phyloP scores from a whole-genome alignment of 2,888 invertebrate species.

The Phragmatobia fuliginosa region DNA sequence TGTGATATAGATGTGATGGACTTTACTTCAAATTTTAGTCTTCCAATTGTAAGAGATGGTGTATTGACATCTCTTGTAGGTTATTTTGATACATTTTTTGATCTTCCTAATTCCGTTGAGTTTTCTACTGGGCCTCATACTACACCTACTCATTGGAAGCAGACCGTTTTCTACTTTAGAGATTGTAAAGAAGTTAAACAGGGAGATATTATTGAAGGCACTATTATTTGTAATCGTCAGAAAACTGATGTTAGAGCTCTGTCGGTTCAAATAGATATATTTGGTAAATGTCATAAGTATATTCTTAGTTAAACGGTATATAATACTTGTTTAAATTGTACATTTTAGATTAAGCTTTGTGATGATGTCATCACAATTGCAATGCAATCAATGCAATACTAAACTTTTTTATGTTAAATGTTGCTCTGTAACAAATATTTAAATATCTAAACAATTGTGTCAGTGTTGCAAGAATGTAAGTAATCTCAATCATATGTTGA shows the following conservation, averaged over 20 bases:
- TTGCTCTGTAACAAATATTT: slow-evolving; percentile 1
- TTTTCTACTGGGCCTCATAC: slow-evolving; percentile 93
- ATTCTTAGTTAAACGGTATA: slow-evolving; percentile 84
- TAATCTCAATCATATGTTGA: not conserved
- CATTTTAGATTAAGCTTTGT: not conserved
- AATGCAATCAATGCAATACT: slow-evolving; percentile 26
- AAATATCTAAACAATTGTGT: slow-evolving; percentile 3
- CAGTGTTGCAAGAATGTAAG: not conserved
- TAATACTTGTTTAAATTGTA: slow-evolving; percentile 8
- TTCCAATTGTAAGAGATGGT: slow-evolving; percentile 89
- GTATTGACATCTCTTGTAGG: slow-evolving; percentile 93
- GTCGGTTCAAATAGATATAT: slow-evolving; percentile 89
- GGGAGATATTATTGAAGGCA: slow-evolving; percentile 89
- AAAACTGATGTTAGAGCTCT: slow-evolving; percentile 91
- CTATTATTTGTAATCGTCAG: slow-evolving; percentile 91
- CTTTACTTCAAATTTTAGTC: slow-evolving; percentile 90
- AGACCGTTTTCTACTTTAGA: slow-evolving; percentile 95
- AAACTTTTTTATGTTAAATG: slow-evolving; percentile 21
- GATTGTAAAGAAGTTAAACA: slow-evolving; percentile 90
- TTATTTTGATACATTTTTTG: slow-evolving; percentile 96
- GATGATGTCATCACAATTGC: slow-evolving; percentile 33
- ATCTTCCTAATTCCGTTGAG: slow-evolving; percentile 88
- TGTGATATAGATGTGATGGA: slow-evolving; percentile 91
- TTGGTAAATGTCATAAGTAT: slow-evolving; percentile 88
- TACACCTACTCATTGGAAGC: slow-evolving; percentile 96